Evolutionary conservation across 2,113 vertebrate species (phyloP).

Genomic region (Neotoma lepida): DNA sequence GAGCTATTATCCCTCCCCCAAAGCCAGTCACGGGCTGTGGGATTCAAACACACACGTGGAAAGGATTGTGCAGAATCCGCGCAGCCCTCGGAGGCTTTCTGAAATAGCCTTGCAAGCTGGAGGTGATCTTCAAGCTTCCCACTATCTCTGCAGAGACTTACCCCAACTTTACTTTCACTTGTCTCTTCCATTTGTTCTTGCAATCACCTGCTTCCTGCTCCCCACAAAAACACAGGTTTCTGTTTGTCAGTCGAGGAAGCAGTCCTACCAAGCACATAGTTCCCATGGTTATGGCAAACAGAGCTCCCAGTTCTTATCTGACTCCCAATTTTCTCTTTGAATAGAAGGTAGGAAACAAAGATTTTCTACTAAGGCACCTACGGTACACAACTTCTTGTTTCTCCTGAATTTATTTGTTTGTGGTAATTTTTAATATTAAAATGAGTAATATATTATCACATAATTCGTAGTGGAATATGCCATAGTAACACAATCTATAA

Average conservation of each 20-base stretch:
- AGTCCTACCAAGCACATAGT: not conserved
- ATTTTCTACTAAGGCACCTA: not conserved
- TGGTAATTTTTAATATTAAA: conserved; percentile 8
- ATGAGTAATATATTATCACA: not conserved
- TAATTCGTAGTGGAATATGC: not conserved
- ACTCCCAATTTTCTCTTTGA: not conserved
- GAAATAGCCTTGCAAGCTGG: not conserved
- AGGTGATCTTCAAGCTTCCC: not conserved
- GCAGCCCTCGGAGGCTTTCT: not conserved
- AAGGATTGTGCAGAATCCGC: not conserved
- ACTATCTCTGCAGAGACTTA: not conserved
- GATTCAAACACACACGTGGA: not conserved
- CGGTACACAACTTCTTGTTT: not conserved
- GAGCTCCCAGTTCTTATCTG: not conserved
- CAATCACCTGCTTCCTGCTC: not conserved
- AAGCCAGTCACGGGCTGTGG: not conserved
- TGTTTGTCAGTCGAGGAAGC: not conserved
- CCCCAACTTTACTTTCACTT: not conserved
- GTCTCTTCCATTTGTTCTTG: not conserved
- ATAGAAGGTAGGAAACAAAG: not conserved
- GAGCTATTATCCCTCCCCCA: not conserved
- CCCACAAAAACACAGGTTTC: not conserved
- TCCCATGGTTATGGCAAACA: not conserved
- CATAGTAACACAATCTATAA: not conserved
- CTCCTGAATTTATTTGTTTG: not conserved